Evolutionary conservation across 2,797 vertebrate species (phyloP).

Genomic region (Masticophis lateralis): DNA sequence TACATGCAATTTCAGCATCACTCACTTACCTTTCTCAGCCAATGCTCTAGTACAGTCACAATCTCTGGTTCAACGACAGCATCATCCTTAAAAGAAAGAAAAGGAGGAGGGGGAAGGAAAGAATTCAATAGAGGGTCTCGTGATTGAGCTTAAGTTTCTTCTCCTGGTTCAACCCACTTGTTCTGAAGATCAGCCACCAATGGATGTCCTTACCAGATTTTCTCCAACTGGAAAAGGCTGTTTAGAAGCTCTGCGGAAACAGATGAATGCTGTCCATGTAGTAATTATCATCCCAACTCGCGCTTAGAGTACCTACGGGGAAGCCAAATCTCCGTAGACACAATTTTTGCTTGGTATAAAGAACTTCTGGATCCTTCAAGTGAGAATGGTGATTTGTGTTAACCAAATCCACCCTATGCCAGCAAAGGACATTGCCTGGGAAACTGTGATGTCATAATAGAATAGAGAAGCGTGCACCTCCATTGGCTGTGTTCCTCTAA

Average conservation of each 20-base stretch:
- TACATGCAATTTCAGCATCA: background rate
- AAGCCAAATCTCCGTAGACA: background rate
- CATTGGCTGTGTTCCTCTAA: background rate
- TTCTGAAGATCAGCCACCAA: rapidly evolving
- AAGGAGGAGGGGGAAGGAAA: background rate
- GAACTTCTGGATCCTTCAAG: background rate
- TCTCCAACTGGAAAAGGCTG: constrained; percentile 12
- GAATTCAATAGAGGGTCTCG: background rate
- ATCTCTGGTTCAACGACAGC: constrained; percentile 28
- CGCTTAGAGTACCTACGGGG: too few relatives aligned
- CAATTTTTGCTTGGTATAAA: constrained; percentile 42
- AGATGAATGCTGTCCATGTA: constrained; percentile 56
- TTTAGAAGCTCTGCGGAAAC: background rate
- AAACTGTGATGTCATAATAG: constrained; percentile 59
- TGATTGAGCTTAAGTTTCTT: background rate
- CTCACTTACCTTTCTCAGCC: constrained; percentile 55
- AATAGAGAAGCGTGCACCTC: too few relatives aligned
- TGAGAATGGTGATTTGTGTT: background rate
- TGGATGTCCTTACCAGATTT: constrained; percentile 19
- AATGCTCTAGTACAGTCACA: constrained; percentile 40
- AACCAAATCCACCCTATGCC: background rate
- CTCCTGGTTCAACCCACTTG: background rate
- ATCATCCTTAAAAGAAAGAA: constrained; percentile 44
- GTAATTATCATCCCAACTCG: constrained; percentile 59
- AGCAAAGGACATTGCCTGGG: constrained; percentile 16